Percentiles rank a stretch among this genome's conserved stretches.
Evolutionary conservation across 2,113 vertebrate species (phyloP).

Genomic region (Ammodytes dubius): DNA sequence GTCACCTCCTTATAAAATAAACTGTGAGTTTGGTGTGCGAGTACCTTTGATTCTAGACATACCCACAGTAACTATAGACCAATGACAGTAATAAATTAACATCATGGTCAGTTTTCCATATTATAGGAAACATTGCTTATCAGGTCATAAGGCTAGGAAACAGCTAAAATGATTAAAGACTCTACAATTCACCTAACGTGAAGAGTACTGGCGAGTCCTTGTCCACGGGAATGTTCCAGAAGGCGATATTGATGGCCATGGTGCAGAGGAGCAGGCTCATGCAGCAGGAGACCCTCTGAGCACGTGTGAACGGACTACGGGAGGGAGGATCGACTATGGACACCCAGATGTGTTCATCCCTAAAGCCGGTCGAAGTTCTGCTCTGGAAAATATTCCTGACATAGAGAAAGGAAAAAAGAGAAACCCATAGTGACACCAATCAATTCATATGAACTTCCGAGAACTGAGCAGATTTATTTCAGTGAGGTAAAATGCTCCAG

Average conservation of each 20-base stretch:
- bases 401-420: not conserved
- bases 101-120: not conserved
- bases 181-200: slow-evolving; percentile 73
- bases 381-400: slow-evolving; percentile 86
- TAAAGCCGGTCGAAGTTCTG: slow-evolving; percentile 85
- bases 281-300: slow-evolving; percentile 88
- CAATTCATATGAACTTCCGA: not conserved
- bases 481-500: not conserved
- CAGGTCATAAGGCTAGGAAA: not conserved
- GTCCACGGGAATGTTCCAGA: slow-evolving; percentile 84
- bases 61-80: not conserved
- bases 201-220: slow-evolving; percentile 77
- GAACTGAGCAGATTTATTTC: not conserved
- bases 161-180: not conserved
- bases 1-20: not conserved
- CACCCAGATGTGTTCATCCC: slow-evolving; percentile 89
- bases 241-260: slow-evolving; percentile 90
- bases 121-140: not conserved
- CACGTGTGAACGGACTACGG: slow-evolving; percentile 85
- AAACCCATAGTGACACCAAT: not conserved
- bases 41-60: not conserved
- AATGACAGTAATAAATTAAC: not conserved
- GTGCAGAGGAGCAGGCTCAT: slow-evolving; percentile 88
- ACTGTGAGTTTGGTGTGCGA: not conserved
- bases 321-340: slow-evolving; percentile 85